Base-by-base conservation (phyloP, 1,140 invertebrate genomes). In the Drosophila jambulina region DNA sequence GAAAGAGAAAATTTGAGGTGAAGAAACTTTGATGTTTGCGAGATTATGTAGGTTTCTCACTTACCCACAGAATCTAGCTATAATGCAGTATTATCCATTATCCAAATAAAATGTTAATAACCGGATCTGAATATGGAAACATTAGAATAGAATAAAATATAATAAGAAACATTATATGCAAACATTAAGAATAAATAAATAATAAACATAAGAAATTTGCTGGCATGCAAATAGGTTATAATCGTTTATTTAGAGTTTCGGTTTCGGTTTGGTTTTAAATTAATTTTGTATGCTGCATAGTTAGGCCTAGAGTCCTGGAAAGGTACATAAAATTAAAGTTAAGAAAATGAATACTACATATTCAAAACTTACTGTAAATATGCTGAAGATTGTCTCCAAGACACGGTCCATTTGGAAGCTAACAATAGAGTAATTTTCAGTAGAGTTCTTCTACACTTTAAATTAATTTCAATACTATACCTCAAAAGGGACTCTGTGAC, bases 371-470 rank as follows among this genome's bases (percentile, higher is more conserved):
- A 61, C 61, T 69, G 61, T 36, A 6, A 43, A n/a, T 43, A n/a
- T 67, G 38, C 67, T 65, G 67, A n/a, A 42, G 15, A 32, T 27
- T 40, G 9, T 8, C 21, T 51, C 45, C 34, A 68, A 63, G 34
- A 17, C 60, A 43, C 59, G 21, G 45, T 32, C 60, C 61, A 42
- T 17, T 34, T 42, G 17, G 13, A 51, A 40, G 19, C 29, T 27
- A 43, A 49, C 2, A 40, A 27, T 4, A 12, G 23, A 15, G 4
- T 8, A 10, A 21, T 13, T 0, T 15, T 48, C n/a, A n/a, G n/a
- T n/a, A n/a, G n/a, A n/a, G n/a, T n/a, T n/a, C n/a, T n/a, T n/a
- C 2, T 3, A 38, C 2, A 21, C 12, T 15, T 51, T 15, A 54
- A 40, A 25, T 12, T 1, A 2, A 19, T 19, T n/a, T 23, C 25